These are phyloP conservation scores for Melanophora roralis DNA, from an alignment of 2,888 invertebrate genomes.

Conservation along the genomic window DNA sequence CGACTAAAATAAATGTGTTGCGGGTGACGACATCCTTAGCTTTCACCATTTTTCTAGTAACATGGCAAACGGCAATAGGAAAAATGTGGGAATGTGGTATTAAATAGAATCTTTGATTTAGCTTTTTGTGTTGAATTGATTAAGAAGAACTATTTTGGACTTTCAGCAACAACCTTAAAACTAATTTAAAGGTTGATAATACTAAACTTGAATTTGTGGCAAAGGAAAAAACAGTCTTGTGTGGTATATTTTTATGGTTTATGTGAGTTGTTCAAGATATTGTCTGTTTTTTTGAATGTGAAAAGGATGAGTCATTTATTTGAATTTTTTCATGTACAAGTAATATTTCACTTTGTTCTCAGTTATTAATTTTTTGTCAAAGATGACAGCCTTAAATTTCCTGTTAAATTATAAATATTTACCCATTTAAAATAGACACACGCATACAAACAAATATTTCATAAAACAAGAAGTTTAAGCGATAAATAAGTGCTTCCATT, in stretches of 20 bases:
- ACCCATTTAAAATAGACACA: neutral
- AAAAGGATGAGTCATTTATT: slow-evolving; percentile 36
- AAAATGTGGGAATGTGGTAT: neutral
- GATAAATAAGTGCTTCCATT: neutral
- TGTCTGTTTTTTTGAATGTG: neutral
- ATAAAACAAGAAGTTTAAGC: neutral
- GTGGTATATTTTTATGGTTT: too few relatives aligned
- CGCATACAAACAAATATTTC: neutral
- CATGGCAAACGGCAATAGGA: neutral
- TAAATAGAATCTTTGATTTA: slow-evolving; percentile 19
- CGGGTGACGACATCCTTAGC: slow-evolving; percentile 13
- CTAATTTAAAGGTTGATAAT: slow-evolving; percentile 7
- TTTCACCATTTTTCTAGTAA: neutral
- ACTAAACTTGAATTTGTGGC: neutral
- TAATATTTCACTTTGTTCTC: neutral
- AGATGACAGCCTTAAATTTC: slow-evolving; percentile 22
- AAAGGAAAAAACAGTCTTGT: too few relatives aligned
- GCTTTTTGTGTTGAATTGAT: slow-evolving; percentile 26
- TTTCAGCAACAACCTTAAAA: neutral
- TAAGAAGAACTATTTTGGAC: neutral
- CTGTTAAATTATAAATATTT: neutral
- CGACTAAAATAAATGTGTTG: slow-evolving; percentile 42
- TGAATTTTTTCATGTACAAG: neutral
- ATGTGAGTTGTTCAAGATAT: neutral
- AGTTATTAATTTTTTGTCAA: slow-evolving; percentile 23